A percentile compares a stretch with the other conserved stretches of the same genome.
phyloP scores from a whole-genome alignment of 2,113 vertebrate species.

The Cynoglossus semilaevis region DNA sequence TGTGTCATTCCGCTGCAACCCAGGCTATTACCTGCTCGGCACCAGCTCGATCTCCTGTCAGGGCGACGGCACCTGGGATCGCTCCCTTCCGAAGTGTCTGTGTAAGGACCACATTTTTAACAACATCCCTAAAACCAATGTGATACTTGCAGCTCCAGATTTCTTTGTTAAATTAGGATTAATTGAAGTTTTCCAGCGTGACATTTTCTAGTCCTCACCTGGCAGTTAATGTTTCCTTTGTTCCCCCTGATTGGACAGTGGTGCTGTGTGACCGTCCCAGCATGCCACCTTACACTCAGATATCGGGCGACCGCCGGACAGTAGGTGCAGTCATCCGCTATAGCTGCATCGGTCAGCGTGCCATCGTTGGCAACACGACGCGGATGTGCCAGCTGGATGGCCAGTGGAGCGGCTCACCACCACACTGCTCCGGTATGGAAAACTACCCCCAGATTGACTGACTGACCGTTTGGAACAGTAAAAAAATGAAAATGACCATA shows the following conservation, averaged over 20 bases:
- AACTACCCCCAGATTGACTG: slow-evolving; percentile 15
- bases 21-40: slow-evolving; percentile 91
- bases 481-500: background rate
- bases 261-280: slow-evolving; percentile 92
- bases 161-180: no score
- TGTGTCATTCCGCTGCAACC: slow-evolving; percentile 90
- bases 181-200: no score
- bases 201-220: no score
- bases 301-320: slow-evolving; percentile 85
- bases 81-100: slow-evolving; percentile 89
- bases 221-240: no score
- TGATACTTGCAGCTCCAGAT: no score
- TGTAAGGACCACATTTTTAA: slow-evolving; percentile 78
- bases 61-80: slow-evolving; percentile 96
- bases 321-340: slow-evolving; percentile 90
- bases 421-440: slow-evolving; percentile 92
- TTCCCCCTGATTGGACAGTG: slow-evolving; percentile 76
- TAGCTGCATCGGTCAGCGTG: slow-evolving; percentile 84
- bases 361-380: slow-evolving; percentile 87
- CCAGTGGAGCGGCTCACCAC: slow-evolving; percentile 92
- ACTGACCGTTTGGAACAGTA: background rate
- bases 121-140: no score
- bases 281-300: slow-evolving; percentile 86
- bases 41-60: slow-evolving; percentile 92
- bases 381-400: slow-evolving; percentile 93